A percentile compares a stretch with the other conserved stretches of the same genome.
These are phyloP conservation scores for Amiota mariae DNA, from an alignment of 2,888 invertebrate genomes.

Conservation along the genomic window DNA sequence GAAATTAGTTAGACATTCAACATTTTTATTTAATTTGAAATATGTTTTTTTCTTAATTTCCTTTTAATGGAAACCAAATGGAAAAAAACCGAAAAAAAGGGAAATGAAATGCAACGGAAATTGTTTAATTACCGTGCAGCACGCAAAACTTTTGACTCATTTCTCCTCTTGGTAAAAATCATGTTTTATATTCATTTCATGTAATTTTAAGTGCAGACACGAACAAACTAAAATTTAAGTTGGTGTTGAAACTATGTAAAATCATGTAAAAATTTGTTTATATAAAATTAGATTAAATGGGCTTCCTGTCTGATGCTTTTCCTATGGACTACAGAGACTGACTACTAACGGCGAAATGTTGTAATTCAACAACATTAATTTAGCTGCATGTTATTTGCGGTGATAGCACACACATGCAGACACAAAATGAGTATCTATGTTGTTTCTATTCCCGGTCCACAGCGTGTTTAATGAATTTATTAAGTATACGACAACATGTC, in stretches of 20 bases:
- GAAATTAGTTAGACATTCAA: neutral
- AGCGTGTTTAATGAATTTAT: conserved; percentile 57
- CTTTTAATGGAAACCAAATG: conserved; percentile 24
- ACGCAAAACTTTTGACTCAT: conserved; percentile 44
- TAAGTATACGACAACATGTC: conserved; percentile 27
- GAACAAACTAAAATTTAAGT: neutral
- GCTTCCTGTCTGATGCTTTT: no score
- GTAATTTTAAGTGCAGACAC: neutral
- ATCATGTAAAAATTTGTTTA: neutral
- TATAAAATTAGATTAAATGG: conserved; percentile 10
- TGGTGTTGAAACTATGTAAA: neutral
- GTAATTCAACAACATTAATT: conserved; percentile 20
- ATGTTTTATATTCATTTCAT: neutral
- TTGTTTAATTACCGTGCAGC: conserved; percentile 51
- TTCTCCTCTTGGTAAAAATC: neutral
- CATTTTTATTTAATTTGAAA: conserved; percentile 4
- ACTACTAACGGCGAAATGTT: conserved; percentile 10
- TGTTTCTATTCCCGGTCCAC: conserved; percentile 33
- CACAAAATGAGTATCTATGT: neutral
- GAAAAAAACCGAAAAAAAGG: neutral
- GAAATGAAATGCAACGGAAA: conserved; percentile 47
- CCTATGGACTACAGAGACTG: neutral
- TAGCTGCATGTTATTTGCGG: conserved; percentile 14
- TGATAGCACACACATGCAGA: neutral
- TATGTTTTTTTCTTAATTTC: conserved; percentile 19